Evolutionary conservation across 2,113 vertebrate species (phyloP).

Genomic region (Larimichthys polyactis): DNA sequence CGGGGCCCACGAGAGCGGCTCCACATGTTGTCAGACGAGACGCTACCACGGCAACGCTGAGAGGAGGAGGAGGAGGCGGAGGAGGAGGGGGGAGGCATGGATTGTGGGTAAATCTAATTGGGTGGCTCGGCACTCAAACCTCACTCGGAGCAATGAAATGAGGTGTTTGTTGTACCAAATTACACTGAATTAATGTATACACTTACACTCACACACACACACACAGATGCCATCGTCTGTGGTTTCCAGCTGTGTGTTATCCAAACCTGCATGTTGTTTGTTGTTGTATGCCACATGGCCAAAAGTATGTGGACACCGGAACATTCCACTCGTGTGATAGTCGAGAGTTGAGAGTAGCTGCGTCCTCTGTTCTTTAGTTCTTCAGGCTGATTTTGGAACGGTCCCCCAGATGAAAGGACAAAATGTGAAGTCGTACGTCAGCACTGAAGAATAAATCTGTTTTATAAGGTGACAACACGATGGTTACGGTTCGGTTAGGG

Average conservation of each 20-base stretch:
- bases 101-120: constrained; percentile 69
- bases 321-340: too few relatives aligned
- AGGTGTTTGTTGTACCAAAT: constrained; percentile 78
- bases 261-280: constrained; percentile 1
- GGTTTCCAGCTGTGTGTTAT: constrained; percentile 49
- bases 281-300: neutral
- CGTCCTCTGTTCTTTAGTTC: neutral
- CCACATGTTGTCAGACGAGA: constrained; percentile 74
- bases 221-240: constrained; percentile 10
- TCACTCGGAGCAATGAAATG: constrained; percentile 67
- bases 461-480: too few relatives aligned
- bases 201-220: constrained; percentile 43
- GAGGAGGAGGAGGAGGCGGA: neutral
- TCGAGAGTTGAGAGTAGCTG: too few relatives aligned
- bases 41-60: constrained; percentile 35
- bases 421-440: too few relatives aligned
- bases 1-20: constrained; percentile 50
- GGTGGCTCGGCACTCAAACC: constrained; percentile 68
- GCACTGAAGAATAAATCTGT: too few relatives aligned
- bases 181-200: constrained; percentile 70
- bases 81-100: neutral
- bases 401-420: too few relatives aligned
- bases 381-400: too few relatives aligned
- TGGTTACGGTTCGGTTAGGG: too few relatives aligned
- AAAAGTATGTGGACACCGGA: constrained; percentile 1